phyloP scores from a whole-genome alignment of 1,140 invertebrate genomes.

The Lethocerus indicus region DNA sequence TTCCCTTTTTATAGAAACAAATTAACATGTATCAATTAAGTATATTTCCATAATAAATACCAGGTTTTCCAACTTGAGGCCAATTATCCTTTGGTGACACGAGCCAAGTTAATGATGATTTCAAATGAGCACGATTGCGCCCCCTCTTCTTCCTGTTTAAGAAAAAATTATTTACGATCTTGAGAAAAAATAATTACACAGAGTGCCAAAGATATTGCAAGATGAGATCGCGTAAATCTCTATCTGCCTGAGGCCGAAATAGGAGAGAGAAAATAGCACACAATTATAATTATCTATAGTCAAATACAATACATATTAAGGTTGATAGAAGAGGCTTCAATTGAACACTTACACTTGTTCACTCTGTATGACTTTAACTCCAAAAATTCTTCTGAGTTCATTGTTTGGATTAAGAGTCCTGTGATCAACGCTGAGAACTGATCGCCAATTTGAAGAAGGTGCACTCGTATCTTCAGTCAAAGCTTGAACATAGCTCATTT shows the following conservation, averaged over 20 bases:
- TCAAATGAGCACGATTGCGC: conserved; percentile 33
- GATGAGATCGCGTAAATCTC: no score
- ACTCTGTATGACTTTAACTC: conserved; percentile 53
- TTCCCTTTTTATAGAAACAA: conserved; percentile 6
- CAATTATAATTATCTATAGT: no score
- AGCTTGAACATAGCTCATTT: conserved; percentile 21
- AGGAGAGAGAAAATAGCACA: no score
- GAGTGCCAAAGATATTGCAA: background rate
- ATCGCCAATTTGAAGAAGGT: conserved; percentile 21
- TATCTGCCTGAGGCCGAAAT: no score
- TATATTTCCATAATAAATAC: conserved; percentile 22
- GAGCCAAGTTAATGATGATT: conserved; percentile 45
- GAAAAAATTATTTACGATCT: background rate
- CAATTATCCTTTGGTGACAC: conserved; percentile 47
- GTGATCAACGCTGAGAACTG: conserved; percentile 40
- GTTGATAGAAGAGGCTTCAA: no score
- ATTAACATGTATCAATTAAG: conserved; percentile 9
- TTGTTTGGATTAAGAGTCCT: conserved; percentile 67
- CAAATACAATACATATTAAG: no score
- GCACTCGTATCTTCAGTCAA: background rate
- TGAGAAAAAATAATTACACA: background rate
- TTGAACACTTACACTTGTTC: conserved; percentile 34
- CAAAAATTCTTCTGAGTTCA: conserved; percentile 74
- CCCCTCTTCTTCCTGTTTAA: conserved; percentile 35
- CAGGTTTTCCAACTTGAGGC: conserved; percentile 43